These are phyloP conservation scores for Caranx melampygus DNA, from an alignment of 2,113 vertebrate genomes.

Conservation along the genomic window DNA sequence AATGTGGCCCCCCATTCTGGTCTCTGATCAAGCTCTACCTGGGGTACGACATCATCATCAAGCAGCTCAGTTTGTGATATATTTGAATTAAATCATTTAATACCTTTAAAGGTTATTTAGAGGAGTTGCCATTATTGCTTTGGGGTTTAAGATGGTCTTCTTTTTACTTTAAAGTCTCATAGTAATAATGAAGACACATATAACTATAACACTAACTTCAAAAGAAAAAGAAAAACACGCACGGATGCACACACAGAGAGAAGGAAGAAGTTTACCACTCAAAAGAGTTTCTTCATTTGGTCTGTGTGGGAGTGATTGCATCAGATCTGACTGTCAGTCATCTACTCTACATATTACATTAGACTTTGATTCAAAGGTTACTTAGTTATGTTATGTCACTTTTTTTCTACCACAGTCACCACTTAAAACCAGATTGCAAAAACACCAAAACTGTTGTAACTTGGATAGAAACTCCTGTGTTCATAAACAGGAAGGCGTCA, in stretches of 20 bases:
- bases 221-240: too few species aligned
- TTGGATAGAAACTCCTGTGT: not conserved
- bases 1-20: constrained; percentile 80
- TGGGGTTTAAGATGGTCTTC: not conserved
- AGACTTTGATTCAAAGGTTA: not conserved
- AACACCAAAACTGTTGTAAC: not conserved
- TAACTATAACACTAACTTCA: too few species aligned
- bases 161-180: not conserved
- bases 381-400: not conserved
- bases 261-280: too few species aligned
- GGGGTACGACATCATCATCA: constrained; percentile 10
- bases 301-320: not conserved
- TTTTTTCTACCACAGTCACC: too few species aligned
- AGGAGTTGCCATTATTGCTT: not conserved
- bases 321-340: not conserved
- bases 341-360: not conserved
- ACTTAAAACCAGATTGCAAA: not conserved
- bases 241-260: too few species aligned
- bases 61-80: constrained; percentile 4
- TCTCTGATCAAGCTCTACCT: constrained; percentile 73
- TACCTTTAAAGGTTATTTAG: not conserved
- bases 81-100: not conserved
- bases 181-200: not conserved
- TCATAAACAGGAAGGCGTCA: not conserved
- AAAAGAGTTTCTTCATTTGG: too few species aligned